phyloP scores from a whole-genome alignment of 2,797 vertebrate species.

The Cetoscarus ocellatus region DNA sequence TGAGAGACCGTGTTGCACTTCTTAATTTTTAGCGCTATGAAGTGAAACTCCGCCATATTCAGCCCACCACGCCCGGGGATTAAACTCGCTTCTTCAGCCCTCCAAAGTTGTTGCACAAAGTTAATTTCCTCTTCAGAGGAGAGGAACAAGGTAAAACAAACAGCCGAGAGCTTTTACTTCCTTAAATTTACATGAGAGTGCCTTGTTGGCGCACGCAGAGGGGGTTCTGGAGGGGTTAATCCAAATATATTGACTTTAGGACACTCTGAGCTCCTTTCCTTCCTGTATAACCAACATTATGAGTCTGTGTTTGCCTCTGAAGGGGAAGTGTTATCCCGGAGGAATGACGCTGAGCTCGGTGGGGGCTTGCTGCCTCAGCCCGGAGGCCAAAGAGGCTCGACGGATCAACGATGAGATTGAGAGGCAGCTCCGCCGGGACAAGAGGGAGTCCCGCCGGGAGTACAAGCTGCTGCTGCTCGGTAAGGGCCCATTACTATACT shows the following conservation, averaged over 20 bases:
- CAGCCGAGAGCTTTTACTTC: constrained; percentile 17
- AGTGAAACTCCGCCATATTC: constrained; percentile 88
- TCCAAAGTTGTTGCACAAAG: constrained; percentile 57
- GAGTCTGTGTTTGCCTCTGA: constrained; percentile 37
- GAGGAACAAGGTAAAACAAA: constrained; percentile 37
- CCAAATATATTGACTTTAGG: background rate
- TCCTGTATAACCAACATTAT: constrained; percentile 8
- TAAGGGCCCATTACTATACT: constrained; percentile 65
- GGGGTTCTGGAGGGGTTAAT: background rate
- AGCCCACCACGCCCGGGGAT: constrained; percentile 86
- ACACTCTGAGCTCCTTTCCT: background rate
- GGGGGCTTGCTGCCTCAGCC: constrained; percentile 96
- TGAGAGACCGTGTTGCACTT: background rate
- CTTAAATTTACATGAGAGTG: constrained; percentile 2
- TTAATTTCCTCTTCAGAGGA: constrained; percentile 40
- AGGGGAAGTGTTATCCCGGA: constrained; percentile 45
- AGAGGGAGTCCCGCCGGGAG: constrained; percentile 90
- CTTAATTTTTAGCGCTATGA: constrained; percentile 39
- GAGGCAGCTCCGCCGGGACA: constrained; percentile 92
- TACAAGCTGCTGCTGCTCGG: constrained; percentile 94
- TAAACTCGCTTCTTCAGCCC: constrained; percentile 19
- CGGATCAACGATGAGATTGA: constrained; percentile 97
- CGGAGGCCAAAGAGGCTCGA: constrained; percentile 95
- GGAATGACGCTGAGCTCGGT: constrained; percentile 90
- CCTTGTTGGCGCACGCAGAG: background rate